Evolutionary conservation across 2,888 invertebrate genomes (phyloP), one percentile per base, ranked within the genome.

Genomic region (Lycia hirtaria): DNA sequence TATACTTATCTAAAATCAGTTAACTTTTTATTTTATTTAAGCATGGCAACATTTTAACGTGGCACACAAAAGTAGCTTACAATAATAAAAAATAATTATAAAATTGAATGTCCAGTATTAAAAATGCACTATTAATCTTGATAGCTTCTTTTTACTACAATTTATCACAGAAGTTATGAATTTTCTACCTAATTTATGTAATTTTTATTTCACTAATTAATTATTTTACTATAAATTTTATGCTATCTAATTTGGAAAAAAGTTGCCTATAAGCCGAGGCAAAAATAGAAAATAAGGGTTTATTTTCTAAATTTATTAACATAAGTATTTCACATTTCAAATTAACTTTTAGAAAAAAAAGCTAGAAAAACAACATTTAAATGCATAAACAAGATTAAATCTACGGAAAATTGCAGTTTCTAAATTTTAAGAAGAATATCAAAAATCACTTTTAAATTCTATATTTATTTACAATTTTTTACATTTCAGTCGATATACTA

Each of bases 91-190:
- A 43, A 62, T n/a, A 63, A 62, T 60, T 9, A 12, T 4, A 19
- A 17, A 30, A 28, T 20, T 30, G n/a, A 44, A 30, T 65, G 55
- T 47, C 43, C 58, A 64, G 57, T 64, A 67, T 65, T 69, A 67
- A 70, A 69, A 75, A 70, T 35, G 33, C 20, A 73, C 74, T 40
- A 40, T 75, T 65, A 65, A 64, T 65, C n/a, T 69, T 68, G 10
- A 32, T 74, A 73, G 59, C 64, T 71, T n/a, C 40, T 56, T 69
- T 71, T 71, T 64, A 70, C 73, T 76, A 75, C 71, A 76, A 69
- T 72, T 76, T 83, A 85, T 85, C 85, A 85, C 84, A 85, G 84
- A 80, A 82, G 80, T 69, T 72, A 78, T 76, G 68, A 71, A 73
- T 75, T 75, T 73, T 58, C 68, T 71, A 71, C 22, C 32, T 38